Evolutionary conservation across 2,888 invertebrate species (phyloP).

Genomic region (Mythimna loreyi): DNA sequence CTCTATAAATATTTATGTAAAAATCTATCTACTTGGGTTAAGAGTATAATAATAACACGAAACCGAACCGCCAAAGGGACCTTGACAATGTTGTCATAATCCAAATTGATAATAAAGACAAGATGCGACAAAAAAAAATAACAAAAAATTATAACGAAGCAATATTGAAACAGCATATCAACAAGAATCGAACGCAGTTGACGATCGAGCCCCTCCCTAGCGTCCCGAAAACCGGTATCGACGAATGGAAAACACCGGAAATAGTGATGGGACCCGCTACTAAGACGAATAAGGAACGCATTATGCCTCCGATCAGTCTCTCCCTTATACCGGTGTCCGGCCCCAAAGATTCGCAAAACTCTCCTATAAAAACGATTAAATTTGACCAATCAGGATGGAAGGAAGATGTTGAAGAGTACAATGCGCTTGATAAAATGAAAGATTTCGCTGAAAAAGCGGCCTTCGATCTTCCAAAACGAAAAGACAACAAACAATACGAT

Average conservation of each 20-base stretch:
- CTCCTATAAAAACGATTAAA: conserved; percentile 80
- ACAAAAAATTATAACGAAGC: conserved; percentile 69
- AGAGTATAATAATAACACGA: conserved; percentile 65
- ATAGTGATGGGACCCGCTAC: conserved; percentile 80
- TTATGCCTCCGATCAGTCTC: conserved; percentile 87
- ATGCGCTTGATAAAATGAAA: conserved; percentile 89
- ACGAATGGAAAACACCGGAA: conserved; percentile 85
- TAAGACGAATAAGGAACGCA: conserved; percentile 79
- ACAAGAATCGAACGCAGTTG: conserved; percentile 88
- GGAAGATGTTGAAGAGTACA: conserved; percentile 84
- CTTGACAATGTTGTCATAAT: conserved; percentile 89
- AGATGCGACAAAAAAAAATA: conserved; percentile 66
- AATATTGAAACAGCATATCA: conserved; percentile 88
- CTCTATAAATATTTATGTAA: conserved; percentile 73
- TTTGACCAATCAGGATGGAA: conserved; percentile 81
- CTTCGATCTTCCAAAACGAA: conserved; percentile 85
- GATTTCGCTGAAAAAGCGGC: conserved; percentile 89
- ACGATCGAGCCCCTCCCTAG: conserved; percentile 86
- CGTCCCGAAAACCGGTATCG: conserved; percentile 70
- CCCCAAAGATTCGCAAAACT: conserved; percentile 77
- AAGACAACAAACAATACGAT: conserved; percentile 69
- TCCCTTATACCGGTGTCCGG: conserved; percentile 86
- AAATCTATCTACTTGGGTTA: conserved; percentile 71
- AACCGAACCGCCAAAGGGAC: conserved; percentile 65
- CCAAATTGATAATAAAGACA: conserved; percentile 88